phyloP scores from a whole-genome alignment of 2,113 vertebrate species.

The Balaenoptera acutorostrata region DNA sequence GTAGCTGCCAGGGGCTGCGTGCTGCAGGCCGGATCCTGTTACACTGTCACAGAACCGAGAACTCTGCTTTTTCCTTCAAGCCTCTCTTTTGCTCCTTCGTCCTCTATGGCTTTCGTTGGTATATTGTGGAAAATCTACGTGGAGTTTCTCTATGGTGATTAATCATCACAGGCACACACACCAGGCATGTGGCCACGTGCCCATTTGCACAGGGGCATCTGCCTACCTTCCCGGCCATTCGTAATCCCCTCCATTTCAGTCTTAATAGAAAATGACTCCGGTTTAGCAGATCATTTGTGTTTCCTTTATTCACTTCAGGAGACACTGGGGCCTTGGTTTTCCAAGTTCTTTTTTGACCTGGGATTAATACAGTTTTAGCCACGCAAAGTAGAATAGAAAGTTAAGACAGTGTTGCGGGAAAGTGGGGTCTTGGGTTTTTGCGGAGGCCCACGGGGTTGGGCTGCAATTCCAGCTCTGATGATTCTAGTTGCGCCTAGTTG shows the following conservation, averaged over 20 bases:
- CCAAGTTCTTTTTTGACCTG: not conserved
- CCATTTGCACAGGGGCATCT: not conserved
- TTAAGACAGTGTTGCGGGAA: not conserved
- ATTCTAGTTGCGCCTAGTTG: not conserved
- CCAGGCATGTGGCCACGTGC: rapidly evolving
- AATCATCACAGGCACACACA: rapidly evolving
- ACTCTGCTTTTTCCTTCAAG: not conserved
- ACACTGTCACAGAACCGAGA: not conserved
- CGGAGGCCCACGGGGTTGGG: not conserved
- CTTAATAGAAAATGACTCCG: not conserved
- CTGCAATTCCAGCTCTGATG: not conserved
- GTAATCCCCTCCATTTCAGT: not conserved
- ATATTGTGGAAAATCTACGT: not conserved
- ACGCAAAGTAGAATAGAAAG: not conserved
- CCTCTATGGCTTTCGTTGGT: not conserved
- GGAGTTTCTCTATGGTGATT: not conserved
- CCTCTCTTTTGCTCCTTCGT: not conserved
- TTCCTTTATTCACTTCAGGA: not conserved
- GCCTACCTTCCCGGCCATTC: not conserved
- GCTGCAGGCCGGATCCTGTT: not conserved
- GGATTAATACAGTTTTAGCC: not conserved
- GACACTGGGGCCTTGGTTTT: not conserved
- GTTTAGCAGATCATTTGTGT: not conserved
- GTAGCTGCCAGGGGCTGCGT: not conserved
- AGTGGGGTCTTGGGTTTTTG: not conserved